Evolutionary conservation across 1,140 invertebrate genomes (phyloP).

Genomic region (Sipha flava): DNA sequence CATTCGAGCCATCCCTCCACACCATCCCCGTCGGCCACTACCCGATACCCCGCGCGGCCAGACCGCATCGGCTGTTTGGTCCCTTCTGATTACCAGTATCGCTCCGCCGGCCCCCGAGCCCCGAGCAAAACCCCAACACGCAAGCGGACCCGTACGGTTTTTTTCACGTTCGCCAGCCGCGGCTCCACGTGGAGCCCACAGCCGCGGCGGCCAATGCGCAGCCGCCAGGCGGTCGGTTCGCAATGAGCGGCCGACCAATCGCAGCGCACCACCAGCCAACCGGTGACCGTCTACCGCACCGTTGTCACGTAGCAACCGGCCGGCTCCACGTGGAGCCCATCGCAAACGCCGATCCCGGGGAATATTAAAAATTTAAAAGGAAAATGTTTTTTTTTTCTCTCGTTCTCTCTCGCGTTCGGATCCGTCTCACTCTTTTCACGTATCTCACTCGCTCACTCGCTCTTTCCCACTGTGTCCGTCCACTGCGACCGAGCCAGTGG

Average conservation of each 20-base stretch:
- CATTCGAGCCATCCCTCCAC: slow-evolving; percentile 32
- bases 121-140: slow-evolving; percentile 27
- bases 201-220: neutral
- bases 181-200: slow-evolving; percentile 32
- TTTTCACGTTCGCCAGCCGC: slow-evolving; percentile 4
- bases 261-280: neutral
- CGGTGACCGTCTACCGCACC: slow-evolving; percentile 20
- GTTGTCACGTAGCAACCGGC: slow-evolving; percentile 32
- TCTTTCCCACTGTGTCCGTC: neutral
- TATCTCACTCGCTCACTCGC: neutral
- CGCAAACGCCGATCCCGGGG: slow-evolving; percentile 9
- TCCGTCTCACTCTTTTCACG: neutral
- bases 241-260: slow-evolving; percentile 33
- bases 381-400: slow-evolving; percentile 18
- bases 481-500: neutral
- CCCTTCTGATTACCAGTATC: slow-evolving; percentile 40
- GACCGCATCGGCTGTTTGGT: slow-evolving; percentile 31
- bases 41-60: neutral
- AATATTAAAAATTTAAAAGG: slow-evolving; percentile 36
- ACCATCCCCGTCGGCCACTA: neutral
- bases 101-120: slow-evolving; percentile 32
- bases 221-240: neutral
- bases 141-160: slow-evolving; percentile 31
- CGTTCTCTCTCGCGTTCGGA: neutral
- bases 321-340: slow-evolving; percentile 38